phyloP scores from a whole-genome alignment of 2,113 vertebrate genomes.

The Phrynosoma blainvillii region DNA sequence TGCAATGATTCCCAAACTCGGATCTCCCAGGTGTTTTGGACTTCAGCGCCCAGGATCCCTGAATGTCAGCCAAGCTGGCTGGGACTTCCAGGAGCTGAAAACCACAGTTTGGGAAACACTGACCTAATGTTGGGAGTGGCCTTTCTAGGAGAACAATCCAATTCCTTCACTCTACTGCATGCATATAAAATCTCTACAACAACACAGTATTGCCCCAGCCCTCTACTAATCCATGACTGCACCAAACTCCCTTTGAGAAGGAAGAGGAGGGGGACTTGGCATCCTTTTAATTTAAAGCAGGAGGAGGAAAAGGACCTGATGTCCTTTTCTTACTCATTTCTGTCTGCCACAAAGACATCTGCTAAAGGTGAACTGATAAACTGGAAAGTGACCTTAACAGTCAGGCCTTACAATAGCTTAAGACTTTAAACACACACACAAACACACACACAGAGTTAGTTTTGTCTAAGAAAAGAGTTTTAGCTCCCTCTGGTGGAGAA shows the following conservation, averaged over 20 bases:
- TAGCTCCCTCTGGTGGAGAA: constrained; percentile 68
- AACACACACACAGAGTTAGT: neutral
- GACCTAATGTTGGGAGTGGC: no score
- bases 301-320: neutral
- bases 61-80: no score
- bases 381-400: neutral
- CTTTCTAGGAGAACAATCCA: neutral
- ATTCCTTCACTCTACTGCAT: neutral
- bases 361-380: neutral
- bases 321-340: neutral
- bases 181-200: neutral
- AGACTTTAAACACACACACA: neutral
- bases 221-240: fast-evolving
- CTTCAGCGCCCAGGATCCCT: no score
- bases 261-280: no score
- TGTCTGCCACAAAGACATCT: neutral
- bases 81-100: no score
- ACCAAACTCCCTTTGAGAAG: neutral
- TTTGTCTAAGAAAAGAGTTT: constrained; percentile 34
- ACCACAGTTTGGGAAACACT: no score
- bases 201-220: neutral
- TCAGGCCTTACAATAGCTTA: neutral
- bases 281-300: neutral
- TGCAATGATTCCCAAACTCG: no score
- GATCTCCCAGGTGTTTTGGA: no score